Evolutionary conservation across 2,113 vertebrate genomes (phyloP).

Genomic region (Channa argus): DNA sequence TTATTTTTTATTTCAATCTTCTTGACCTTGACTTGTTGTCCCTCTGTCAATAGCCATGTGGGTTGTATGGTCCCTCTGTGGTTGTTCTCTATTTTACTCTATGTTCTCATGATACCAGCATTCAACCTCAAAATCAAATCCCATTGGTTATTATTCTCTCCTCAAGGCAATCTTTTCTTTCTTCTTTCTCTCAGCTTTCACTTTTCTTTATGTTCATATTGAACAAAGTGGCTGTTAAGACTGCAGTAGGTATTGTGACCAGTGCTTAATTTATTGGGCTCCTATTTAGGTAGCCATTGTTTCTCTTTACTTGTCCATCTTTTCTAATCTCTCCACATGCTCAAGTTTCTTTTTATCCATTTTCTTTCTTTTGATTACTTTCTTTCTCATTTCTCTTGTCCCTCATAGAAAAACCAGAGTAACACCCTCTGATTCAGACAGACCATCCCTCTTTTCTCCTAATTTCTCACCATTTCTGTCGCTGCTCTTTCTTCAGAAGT

Average conservation of each 20-base stretch:
- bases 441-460: conserved; percentile 12
- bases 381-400: conserved; percentile 14
- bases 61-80: conserved; percentile 14
- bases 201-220: conserved; percentile 7
- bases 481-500: conserved; percentile 43
- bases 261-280: not conserved
- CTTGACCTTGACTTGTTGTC: conserved; percentile 26
- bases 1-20: conserved; percentile 20
- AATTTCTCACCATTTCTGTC: conserved; percentile 26
- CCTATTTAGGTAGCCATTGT: not conserved
- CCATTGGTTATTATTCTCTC: conserved; percentile 42
- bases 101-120: conserved; percentile 8
- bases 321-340: conserved; percentile 16
- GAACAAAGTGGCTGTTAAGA: conserved; percentile 1
- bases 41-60: conserved; percentile 25
- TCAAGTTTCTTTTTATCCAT: conserved; percentile 33
- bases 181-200: conserved; percentile 25
- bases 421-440: conserved; percentile 40
- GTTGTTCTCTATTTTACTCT: conserved; percentile 15
- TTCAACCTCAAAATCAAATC: conserved; percentile 41
- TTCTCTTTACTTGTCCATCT: conserved; percentile 9
- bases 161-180: conserved; percentile 21
- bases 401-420: conserved; percentile 21
- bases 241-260: not conserved
- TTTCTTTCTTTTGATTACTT: conserved; percentile 7